These are phyloP conservation scores for Catotricha subobsoleta DNA, from an alignment of 2,888 invertebrate species.

Conservation along the genomic window DNA sequence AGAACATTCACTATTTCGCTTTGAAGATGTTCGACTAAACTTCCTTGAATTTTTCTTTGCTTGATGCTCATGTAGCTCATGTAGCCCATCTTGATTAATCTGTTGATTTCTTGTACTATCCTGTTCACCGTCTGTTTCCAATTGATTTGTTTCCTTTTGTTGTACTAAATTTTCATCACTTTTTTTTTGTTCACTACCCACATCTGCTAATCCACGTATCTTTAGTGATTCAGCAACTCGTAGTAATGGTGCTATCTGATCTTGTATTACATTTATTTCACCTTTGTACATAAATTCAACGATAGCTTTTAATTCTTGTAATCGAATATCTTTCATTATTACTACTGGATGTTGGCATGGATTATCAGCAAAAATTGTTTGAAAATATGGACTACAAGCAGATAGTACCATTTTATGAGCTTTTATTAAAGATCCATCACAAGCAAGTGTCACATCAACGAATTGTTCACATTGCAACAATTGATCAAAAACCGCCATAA, in stretches of 20 bases:
- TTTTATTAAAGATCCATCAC: conserved; percentile 78
- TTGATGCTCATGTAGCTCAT: no score
- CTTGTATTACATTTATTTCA: conserved; percentile 87
- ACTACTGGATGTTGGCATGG: conserved; percentile 88
- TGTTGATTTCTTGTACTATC: no score
- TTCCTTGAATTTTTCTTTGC: no score
- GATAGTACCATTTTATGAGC: conserved; percentile 88
- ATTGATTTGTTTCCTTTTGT: no score
- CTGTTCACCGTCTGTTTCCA: no score
- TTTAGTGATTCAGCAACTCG: conserved; percentile 74
- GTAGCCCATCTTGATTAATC: no score
- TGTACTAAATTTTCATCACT: no score
- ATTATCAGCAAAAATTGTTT: conserved; percentile 74
- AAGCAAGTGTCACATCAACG: conserved; percentile 81
- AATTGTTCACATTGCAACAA: conserved; percentile 75
- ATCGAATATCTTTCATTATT: conserved; percentile 81
- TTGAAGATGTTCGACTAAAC: no score
- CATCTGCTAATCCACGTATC: conserved; percentile 67
- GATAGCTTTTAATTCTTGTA: conserved; percentile 73
- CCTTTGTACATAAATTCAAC: conserved; percentile 94
- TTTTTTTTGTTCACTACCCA: conserved; percentile 50
- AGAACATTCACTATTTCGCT: no score
- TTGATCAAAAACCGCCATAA: conserved; percentile 66
- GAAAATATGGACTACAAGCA: conserved; percentile 87
- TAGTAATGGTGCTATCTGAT: conserved; percentile 70